Conservation (phyloP, 2,113 vertebrate genomes). For the Plestiodon gilberti region DNA sequence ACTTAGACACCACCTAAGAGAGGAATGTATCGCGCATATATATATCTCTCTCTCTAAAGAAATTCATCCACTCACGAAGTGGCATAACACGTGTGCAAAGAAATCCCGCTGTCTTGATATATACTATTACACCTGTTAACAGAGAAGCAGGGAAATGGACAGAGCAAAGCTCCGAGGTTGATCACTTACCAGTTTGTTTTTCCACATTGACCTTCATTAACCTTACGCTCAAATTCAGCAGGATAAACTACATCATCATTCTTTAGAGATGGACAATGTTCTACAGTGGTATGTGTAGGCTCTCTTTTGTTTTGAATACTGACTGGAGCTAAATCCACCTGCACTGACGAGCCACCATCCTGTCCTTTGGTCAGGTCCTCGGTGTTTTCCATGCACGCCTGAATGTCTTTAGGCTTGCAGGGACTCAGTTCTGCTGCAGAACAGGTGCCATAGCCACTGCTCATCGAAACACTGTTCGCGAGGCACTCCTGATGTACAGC, state of each 20-base stretch:
- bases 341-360: background rate
- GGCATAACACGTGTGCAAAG: background rate
- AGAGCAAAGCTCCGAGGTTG: slow-evolving; percentile 1
- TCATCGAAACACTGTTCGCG: slow-evolving; percentile 75
- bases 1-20: background rate
- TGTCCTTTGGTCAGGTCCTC: slow-evolving; percentile 10
- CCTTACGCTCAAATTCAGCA: slow-evolving; percentile 50
- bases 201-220: slow-evolving; percentile 56
- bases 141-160: background rate
- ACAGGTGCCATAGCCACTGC: slow-evolving; percentile 87
- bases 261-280: background rate
- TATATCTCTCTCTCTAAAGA: no score
- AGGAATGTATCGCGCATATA: background rate
- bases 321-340: rapidly evolving
- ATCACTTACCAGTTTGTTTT: slow-evolving; percentile 65
- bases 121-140: background rate
- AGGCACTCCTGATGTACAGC: slow-evolving; percentile 58
- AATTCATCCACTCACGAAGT: background rate
- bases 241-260: slow-evolving; percentile 20
- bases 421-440: slow-evolving; percentile 75
- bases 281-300: background rate
- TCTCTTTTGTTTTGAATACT: background rate
- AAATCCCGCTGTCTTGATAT: no score
- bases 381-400: background rate
- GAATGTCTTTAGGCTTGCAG: background rate